Evolutionary conservation across 2,113 vertebrate genomes (phyloP), one percentile per base, ranked within the genome.

Genomic region (Vidua macroura): DNA sequence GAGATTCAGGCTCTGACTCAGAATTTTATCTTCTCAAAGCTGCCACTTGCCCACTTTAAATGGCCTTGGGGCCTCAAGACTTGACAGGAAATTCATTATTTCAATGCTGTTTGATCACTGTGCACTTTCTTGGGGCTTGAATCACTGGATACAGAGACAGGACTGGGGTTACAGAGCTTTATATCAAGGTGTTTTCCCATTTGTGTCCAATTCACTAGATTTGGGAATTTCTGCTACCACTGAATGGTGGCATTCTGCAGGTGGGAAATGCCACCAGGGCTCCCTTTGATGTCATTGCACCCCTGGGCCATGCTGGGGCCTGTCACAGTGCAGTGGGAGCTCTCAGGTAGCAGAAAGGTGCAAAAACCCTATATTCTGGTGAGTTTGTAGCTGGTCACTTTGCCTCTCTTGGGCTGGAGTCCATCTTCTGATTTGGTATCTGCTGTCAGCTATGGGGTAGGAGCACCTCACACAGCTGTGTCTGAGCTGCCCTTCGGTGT

Each of bases 91-190:
- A 84, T 43, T 75, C 4, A 39, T 95, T 83, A 39, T 86, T 86
- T 94, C 72, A 46, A 93, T 83, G 46, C 66, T 93, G 13, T 92
- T 92, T 83, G 80, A 92, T 94, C 90, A 94, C 92, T 88, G 92
- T 86, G 92, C 83, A 94, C 92, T 95, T 92, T 80, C 83, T 44
- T 51, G 83, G 77, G 53, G 28, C 62, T 82, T 88, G 90, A 88
- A 63, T 93, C 31, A 3, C 86, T 86, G 79, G 68, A 37, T 64
- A 41, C 23, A 63, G 52, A 88, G 81, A 68, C 56, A 31, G 55
- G 41, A 83, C 48, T 28, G 44, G 83, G 67, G 52, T 81, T 87
- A 72, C 78, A 73, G 89, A 88, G 77, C 77, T 95, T 95, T 91
- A 76, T 76, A 46, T 80, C 21, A 1, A 69, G 63, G 43, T 35